Evolutionary conservation across 2,888 invertebrate species (phyloP), one percentile per base, ranked within the genome.

Genomic region (Diloba caeruleocephala): DNA sequence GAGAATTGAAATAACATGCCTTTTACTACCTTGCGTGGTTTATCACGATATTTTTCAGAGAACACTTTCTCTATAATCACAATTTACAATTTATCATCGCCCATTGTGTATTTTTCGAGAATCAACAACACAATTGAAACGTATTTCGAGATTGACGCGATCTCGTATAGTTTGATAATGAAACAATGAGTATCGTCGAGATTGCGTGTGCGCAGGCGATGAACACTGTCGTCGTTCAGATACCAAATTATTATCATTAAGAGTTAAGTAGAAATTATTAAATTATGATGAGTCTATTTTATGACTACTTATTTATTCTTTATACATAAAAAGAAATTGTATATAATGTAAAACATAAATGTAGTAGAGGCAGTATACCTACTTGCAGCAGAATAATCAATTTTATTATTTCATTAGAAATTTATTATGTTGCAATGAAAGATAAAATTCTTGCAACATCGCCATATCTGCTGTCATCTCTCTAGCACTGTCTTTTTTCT

Each of bases 161-260:
- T 34, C 41, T 29, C 36, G 25, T 31, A 61, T 45, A 45, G 53
- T 59, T 65, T 49, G 29, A 52, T 51, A 44, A 46, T 43, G 28
- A 41, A 52, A 58, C 48, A 58, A 45, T 48, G 12, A 44, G 43
- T n/a, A 34, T 43, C 10, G 2, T 6, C 8, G n/a, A 10, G n/a
- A 33, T 32, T 39, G 67, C 63, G 54, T 45, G 52, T 14, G 60
- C 48, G 66, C 53, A 59, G 19, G 26, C 29, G 38, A 32, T 38
- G 38, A 52, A 38, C 34, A 36, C 19, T 2, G 33, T 7, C 23
- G 9, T 14, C 28, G n/a, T 42, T 42, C 21, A 28, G 17, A 8
- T 37, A 19, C 29, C 0, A 41, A 43, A 57, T 50, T 41, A 57
- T 50, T 50, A 33, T 50, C 58, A 61, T 64, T 57, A 45, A 5